phyloP scores from a whole-genome alignment of 2,113 vertebrate genomes.

The Chaetura pelagica region DNA sequence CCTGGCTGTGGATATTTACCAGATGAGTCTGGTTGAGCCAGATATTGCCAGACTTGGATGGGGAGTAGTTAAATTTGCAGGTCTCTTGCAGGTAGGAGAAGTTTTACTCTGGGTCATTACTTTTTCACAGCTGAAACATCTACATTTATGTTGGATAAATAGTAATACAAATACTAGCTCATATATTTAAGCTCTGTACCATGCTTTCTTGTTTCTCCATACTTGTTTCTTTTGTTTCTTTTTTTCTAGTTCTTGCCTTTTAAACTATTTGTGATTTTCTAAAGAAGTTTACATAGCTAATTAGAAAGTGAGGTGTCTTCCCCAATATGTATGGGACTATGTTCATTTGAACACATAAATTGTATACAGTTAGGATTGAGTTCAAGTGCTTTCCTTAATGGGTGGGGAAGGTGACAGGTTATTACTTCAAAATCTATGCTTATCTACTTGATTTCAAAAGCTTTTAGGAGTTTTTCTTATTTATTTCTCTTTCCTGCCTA shows the following conservation, averaged over 20 bases:
- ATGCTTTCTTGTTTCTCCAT: background rate
- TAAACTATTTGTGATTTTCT: background rate
- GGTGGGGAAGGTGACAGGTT: background rate
- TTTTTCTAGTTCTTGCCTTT: background rate
- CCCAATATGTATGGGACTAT: fast-evolving
- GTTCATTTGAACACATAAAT: background rate
- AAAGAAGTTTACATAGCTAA: background rate
- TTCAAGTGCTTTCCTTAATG: background rate
- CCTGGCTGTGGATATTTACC: slow-evolving; percentile 95
- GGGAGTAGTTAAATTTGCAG: slow-evolving; percentile 98
- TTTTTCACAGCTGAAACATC: background rate
- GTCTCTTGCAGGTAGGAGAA: slow-evolving; percentile 88
- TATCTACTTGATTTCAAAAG: background rate
- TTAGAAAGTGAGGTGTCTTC: background rate
- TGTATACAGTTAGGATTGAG: fast-evolving
- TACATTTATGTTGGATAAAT: background rate
- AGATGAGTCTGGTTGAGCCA: slow-evolving; percentile 97
- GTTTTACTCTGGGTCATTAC: background rate
- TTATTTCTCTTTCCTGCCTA: background rate
- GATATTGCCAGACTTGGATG: slow-evolving; percentile 94
- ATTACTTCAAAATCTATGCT: background rate
- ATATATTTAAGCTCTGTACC: background rate
- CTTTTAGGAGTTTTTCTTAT: background rate
- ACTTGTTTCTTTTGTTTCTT: background rate
- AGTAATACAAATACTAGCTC: background rate